These are phyloP conservation scores for Eudyptes chrysolophus DNA, from an alignment of 2,113 vertebrate species.

Conservation along the genomic window DNA sequence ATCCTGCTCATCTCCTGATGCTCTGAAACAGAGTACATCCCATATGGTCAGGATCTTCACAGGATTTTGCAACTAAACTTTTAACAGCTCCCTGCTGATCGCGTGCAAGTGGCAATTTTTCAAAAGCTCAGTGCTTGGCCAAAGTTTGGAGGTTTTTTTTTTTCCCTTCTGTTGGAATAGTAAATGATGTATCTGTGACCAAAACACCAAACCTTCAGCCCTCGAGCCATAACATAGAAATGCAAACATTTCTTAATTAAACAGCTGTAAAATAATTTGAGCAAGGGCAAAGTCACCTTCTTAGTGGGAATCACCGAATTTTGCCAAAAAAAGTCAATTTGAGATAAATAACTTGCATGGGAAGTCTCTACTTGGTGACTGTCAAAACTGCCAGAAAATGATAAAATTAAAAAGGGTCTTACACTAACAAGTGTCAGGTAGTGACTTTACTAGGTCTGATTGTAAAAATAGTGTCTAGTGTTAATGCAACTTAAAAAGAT, in stretches of 20 bases:
- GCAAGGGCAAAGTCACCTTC: neutral
- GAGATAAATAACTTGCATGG: neutral
- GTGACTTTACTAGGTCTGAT: neutral
- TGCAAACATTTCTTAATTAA: conserved; percentile 17
- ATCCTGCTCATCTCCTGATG: neutral
- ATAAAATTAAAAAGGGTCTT: neutral
- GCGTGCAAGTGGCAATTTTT: conserved; percentile 48
- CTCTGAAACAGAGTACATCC: neutral
- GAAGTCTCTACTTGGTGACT: neutral
- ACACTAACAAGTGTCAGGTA: neutral
- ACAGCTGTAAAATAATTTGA: neutral
- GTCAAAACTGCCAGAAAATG: neutral
- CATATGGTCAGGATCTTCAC: conserved; percentile 52
- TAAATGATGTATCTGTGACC: conserved; percentile 24
- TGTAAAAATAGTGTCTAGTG: neutral
- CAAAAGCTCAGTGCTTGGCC: conserved; percentile 28
- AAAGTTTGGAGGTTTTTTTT: neutral
- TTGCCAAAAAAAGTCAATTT: neutral
- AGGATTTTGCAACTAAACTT: conserved; percentile 45
- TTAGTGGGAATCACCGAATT: neutral
- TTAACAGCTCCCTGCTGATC: conserved; percentile 47
- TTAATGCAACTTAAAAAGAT: neutral
- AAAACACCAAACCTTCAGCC: conserved; percentile 22
- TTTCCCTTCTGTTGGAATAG: neutral
- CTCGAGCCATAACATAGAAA: neutral